Base-by-base conservation (phyloP, 2,888 invertebrate genomes). In the Phortica magna region DNA sequence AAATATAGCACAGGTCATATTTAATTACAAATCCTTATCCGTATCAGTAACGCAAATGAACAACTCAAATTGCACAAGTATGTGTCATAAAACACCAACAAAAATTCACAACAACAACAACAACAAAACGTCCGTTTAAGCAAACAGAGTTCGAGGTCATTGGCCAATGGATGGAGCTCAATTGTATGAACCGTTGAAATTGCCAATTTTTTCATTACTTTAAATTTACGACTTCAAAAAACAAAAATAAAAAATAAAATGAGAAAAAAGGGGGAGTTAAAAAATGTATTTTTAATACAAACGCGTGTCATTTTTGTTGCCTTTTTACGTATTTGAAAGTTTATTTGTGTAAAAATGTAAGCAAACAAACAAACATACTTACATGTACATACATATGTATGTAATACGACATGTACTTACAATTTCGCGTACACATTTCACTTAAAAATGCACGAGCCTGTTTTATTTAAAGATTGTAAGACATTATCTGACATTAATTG, bases 401-500 rank as follows among this genome's bases (percentile, higher is more conserved):
- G 64, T 59, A 39, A 19, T n/a, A 68, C 42, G 14, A 17, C 64
- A 31, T 9, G 53, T 19, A 39, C 22, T 39, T 39, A 57, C n/a
- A 53, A 72, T 17, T 74, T 42, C 59, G 17, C n/a, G 59, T 59
- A 42, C n/a, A 41, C 41, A 59, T 19, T 64, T 76, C 73, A 73
- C 64, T 61, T 76, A 73, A 48, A 14, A 12, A 14, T 14, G 48
- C 48, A 48, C 14, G 48, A 48, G 10, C 48, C 48, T 70, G 39
- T 43, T 70, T 53, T 71, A 12, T 55, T 55, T 71, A 53, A 55
- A 55, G 55, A 31, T 67, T 42, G 41, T 67, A 41, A 42, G 41
- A 41, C 42, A 41, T 55, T 55, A 55, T 71, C 70, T 4, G 43
- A 68, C 22, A 55, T 68, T 68, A 43, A 2, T 14, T 55, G 55